Evolutionary conservation across 2,797 vertebrate genomes (phyloP).

Genomic region (Muscicapa comitata): DNA sequence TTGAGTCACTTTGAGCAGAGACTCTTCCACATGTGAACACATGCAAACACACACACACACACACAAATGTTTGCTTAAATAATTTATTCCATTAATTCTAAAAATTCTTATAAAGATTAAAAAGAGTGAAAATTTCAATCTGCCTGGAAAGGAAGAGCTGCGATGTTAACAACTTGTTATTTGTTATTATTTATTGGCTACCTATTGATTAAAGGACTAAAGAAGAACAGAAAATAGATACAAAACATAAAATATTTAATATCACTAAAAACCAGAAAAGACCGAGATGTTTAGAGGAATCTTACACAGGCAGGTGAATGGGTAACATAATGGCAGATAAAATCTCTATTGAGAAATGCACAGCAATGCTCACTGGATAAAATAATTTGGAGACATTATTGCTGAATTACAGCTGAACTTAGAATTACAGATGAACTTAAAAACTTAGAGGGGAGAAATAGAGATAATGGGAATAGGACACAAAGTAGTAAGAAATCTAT

Average conservation of each 20-base stretch:
- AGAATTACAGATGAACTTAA: not conserved
- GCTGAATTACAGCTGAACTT: not conserved
- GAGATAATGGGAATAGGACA: not conserved
- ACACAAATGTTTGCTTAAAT: not conserved
- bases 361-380: not conserved
- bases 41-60: too few relatives aligned
- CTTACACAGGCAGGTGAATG: not conserved
- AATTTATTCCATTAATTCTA: not conserved
- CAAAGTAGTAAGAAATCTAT: not conserved
- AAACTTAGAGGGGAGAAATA: not conserved
- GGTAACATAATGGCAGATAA: not conserved
- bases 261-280: not conserved
- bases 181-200: not conserved
- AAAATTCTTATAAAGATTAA: not conserved
- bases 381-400: not conserved
- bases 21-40: not conserved
- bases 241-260: not conserved
- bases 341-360: not conserved
- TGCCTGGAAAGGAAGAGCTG: not conserved
- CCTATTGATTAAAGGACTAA: not conserved
- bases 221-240: not conserved
- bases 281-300: not conserved
- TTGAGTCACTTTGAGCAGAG: not conserved
- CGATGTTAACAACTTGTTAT: not conserved
- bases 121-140: not conserved